These are phyloP conservation scores for Entomobrya multifasciata DNA, from an alignment of 2,888 invertebrate genomes.

Conservation along the genomic window DNA sequence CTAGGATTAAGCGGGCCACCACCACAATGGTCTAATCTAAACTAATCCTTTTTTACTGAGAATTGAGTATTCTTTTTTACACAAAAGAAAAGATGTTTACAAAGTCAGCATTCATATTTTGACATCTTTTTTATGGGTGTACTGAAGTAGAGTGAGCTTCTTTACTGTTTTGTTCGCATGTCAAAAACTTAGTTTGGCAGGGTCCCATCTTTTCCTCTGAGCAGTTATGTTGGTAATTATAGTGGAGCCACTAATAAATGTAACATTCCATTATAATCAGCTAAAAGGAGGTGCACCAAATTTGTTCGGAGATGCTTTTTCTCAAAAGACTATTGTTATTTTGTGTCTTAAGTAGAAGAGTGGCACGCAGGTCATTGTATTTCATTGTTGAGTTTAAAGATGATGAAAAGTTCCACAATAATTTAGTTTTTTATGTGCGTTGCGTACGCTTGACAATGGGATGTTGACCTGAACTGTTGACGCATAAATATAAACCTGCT, in stretches of 20 bases:
- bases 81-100: background rate
- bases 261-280: background rate
- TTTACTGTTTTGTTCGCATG: background rate
- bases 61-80: background rate
- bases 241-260: background rate
- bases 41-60: too few relatives aligned
- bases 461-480: too few relatives aligned
- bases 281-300: background rate
- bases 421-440: background rate
- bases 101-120: too few relatives aligned
- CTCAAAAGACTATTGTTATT: background rate
- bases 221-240: background rate
- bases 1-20: slow-evolving; percentile 23
- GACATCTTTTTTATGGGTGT: background rate
- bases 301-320: background rate
- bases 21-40: slow-evolving; percentile 2
- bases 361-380: background rate
- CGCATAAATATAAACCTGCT: too few relatives aligned
- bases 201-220: too few relatives aligned
- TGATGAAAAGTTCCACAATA: background rate
- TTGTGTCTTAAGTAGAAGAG: background rate
- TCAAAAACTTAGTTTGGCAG: background rate
- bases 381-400: background rate
- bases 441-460: too few relatives aligned
- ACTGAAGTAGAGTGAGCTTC: background rate